phyloP scores from a whole-genome alignment of 2,113 vertebrate species.

The Microcebus jonahi region DNA sequence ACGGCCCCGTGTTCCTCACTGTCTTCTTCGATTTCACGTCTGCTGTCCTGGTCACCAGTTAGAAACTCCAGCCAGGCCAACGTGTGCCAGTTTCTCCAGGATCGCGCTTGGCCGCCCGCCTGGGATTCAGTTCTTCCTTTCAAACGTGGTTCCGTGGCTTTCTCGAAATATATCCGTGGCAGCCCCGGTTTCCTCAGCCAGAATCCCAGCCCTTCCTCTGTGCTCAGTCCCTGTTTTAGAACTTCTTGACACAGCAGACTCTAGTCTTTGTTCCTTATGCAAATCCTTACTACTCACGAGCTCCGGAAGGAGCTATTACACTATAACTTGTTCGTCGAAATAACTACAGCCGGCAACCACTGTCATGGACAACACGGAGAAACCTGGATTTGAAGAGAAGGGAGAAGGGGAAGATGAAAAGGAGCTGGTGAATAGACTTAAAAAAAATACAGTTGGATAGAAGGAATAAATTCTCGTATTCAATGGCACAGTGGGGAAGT shows the following conservation, averaged over 20 bases:
- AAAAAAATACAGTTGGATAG: no score
- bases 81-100: background rate
- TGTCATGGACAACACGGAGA: background rate
- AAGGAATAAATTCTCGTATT: no score
- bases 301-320: no score
- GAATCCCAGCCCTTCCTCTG: background rate
- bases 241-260: background rate
- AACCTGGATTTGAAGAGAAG: background rate
- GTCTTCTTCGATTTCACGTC: background rate
- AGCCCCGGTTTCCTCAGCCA: background rate
- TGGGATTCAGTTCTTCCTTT: background rate
- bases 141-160: background rate
- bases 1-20: no score
- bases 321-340: no score
- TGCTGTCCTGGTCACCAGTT: background rate
- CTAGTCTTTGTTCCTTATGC: background rate
- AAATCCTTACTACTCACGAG: background rate
- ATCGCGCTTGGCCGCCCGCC: accelerated
- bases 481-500: no score
- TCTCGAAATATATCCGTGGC: background rate
- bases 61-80: background rate
- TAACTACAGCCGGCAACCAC: background rate
- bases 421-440: no score
- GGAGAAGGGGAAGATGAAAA: no score
- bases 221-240: background rate